phyloP scores from a whole-genome alignment of 2,797 vertebrate genomes.

The Hoplostethus atlanticus region DNA sequence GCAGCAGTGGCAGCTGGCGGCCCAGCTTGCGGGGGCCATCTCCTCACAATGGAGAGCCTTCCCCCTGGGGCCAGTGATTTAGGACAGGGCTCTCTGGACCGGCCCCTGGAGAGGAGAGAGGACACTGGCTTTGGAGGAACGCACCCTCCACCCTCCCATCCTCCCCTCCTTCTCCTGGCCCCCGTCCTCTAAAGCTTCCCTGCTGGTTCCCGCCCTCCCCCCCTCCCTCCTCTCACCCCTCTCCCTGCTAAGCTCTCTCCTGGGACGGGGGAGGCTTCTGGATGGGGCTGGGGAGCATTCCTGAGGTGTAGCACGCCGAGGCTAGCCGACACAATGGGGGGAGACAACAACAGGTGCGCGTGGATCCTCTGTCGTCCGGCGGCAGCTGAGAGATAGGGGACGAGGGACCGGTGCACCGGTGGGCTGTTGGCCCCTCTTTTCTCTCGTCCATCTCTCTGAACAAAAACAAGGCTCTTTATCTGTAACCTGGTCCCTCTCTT shows the following conservation, averaged over 20 bases:
- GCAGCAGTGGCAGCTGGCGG: constrained; percentile 84
- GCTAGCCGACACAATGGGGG: constrained; percentile 59
- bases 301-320: constrained; percentile 77
- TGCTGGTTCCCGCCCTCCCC: constrained; percentile 43
- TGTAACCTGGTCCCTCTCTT: constrained; percentile 78
- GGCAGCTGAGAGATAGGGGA: constrained; percentile 79
- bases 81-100: constrained; percentile 85
- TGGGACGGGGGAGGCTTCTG: constrained; percentile 72
- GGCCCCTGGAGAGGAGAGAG: constrained; percentile 72
- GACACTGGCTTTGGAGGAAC: constrained; percentile 70
- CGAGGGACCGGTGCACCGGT: constrained; percentile 44
- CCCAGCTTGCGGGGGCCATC: constrained; percentile 86
- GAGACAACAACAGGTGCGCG: constrained; percentile 77
- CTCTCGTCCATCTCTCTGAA: constrained; percentile 35
- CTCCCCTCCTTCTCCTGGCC: constrained; percentile 47
- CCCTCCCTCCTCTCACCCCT: constrained; percentile 23
- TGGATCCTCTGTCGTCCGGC: constrained; percentile 77
- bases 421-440: constrained; percentile 64
- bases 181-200: constrained; percentile 69
- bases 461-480: constrained; percentile 73
- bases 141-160: constrained; percentile 30
- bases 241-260: constrained; percentile 72
- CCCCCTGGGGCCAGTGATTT: constrained; percentile 84
- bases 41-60: constrained; percentile 81
- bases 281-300: constrained; percentile 73